Evolutionary conservation across 2,888 invertebrate species (phyloP).

Genomic region (Macropis europaea): DNA sequence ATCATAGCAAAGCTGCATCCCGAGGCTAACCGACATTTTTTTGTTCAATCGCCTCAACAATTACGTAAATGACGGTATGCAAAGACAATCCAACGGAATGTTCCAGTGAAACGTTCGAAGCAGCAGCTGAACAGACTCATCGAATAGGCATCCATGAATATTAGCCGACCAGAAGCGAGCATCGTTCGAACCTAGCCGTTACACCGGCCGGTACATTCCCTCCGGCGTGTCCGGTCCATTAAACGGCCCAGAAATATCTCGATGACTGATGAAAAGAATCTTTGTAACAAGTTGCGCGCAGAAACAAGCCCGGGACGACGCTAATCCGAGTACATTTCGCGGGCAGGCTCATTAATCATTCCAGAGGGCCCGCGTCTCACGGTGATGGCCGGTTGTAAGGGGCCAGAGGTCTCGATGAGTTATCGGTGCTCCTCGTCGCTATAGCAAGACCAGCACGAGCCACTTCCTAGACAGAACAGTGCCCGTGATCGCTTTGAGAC

Average conservation of each 20-base stretch:
- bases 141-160: slow-evolving; percentile 10
- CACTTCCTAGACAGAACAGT: slow-evolving; percentile 24
- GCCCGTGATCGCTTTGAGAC: slow-evolving; percentile 53
- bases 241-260: slow-evolving; percentile 54
- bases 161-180: slow-evolving; percentile 26
- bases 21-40: too few relatives aligned
- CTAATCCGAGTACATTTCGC: slow-evolving; percentile 60
- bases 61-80: too few relatives aligned
- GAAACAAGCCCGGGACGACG: slow-evolving; percentile 51
- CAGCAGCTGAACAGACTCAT: too few relatives aligned
- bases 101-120: too few relatives aligned
- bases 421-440: slow-evolving; percentile 50
- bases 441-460: slow-evolving; percentile 27
- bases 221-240: slow-evolving; percentile 38
- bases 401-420: slow-evolving; percentile 62
- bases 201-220: slow-evolving; percentile 15
- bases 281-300: slow-evolving; percentile 54
- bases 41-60: too few relatives aligned
- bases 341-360: slow-evolving; percentile 61
- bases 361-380: slow-evolving; percentile 40
- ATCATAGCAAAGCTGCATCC: too few relatives aligned
- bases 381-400: slow-evolving; percentile 55
- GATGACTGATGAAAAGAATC: slow-evolving; percentile 55
- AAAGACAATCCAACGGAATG: too few relatives aligned
- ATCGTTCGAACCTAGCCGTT: slow-evolving; percentile 5